Evolutionary conservation across 2,797 vertebrate species (phyloP), one percentile per base, ranked within the genome.

Genomic region (Lithobates sylvaticus): DNA sequence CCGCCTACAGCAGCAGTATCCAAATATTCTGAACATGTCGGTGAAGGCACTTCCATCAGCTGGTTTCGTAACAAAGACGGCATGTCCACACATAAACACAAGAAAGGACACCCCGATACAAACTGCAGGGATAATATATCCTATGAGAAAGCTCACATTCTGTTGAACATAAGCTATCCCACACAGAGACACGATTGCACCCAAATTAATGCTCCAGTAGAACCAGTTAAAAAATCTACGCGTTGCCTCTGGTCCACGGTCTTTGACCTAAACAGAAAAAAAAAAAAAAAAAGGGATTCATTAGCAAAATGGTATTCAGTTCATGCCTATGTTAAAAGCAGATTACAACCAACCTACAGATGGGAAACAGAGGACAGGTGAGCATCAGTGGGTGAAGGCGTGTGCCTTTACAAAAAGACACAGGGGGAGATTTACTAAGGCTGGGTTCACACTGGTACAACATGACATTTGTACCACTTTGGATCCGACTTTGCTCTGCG

Each of bases 171-270:
- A 99, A 0, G 97, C 97, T 72, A 99, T 94, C 64, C 96, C 96
- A 23, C 98, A 97, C 86, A 99, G 92, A 0, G 98, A 98, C 0
- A 99, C 7, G 88, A 99, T 98, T 0, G 98, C 98, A 65, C 98
- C 98, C 89, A 99, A 89, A 65, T 99, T 99, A 88, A 99, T 99
- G 94, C 97, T 98, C 98, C 98, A 99, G 86, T 99, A 99, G 92
- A 99, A 99, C 98, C 98, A 99, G 90, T 99, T 99, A 90, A 99
- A 99, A 93, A 99, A 99, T 58, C 98, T 93, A 1, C 98, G 94
- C 0, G 98, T 99, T 83, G 98, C 98, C 91, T 99, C 98, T 0
- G 97, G 96, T 27, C 98, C 98, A 76, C 95, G 92, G 89, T 99
- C 98, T 93, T 97, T 98, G 50, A 99, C 98, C 98, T 95, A 88